Conservation (phyloP, 2,797 vertebrate genomes). For the Iguana delicatissima region DNA sequence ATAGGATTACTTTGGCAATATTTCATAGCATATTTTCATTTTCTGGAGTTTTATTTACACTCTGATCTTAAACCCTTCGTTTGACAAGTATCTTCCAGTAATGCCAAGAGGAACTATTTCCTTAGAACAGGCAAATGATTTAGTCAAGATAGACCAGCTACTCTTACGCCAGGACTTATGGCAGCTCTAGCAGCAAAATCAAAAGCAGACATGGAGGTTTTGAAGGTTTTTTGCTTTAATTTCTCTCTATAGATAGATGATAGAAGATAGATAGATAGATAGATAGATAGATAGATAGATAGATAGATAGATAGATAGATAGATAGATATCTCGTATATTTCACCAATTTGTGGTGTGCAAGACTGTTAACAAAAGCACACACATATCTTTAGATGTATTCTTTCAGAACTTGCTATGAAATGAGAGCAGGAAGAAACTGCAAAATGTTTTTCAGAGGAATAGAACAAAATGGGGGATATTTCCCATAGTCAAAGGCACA, state of each 20-base stretch:
- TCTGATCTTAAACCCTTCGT: not conserved
- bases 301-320: too few species aligned
- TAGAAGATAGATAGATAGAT: not conserved
- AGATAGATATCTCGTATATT: too few species aligned
- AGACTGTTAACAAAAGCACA: not conserved
- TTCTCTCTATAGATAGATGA: too few species aligned
- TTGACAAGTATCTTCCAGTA: not conserved
- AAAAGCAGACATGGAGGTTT: not conserved
- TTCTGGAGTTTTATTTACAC: not conserved
- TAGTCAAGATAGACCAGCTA: not conserved
- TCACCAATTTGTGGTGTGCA: not conserved
- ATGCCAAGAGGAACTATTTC: not conserved
- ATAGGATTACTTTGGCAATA: not conserved
- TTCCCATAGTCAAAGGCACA: not conserved
- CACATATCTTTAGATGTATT: not conserved
- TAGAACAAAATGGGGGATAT: not conserved
- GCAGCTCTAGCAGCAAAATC: not conserved
- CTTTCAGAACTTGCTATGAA: too few species aligned
- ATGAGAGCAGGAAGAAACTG: not conserved
- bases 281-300: not conserved
- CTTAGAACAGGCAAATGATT: not conserved
- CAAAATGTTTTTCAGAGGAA: not conserved
- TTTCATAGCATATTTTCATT: not conserved
- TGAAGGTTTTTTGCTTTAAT: not conserved
- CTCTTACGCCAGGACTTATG: not conserved